Percentiles rank a stretch among this genome's conserved stretches.
Evolutionary conservation across 2,113 vertebrate species (phyloP).

Genomic region (Saccopteryx leptura): DNA sequence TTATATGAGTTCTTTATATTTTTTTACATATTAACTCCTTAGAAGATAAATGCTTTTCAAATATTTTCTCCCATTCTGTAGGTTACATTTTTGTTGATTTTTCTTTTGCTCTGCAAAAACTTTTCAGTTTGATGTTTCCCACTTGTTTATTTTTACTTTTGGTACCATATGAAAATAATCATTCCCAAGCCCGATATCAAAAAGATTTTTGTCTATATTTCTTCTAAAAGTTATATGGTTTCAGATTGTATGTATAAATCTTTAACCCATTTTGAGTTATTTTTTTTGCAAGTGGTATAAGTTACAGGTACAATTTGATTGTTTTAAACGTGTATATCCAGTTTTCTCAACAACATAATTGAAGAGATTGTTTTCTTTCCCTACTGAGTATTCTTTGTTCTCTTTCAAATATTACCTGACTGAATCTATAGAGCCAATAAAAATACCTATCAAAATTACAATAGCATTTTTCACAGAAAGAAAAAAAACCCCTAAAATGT

Average conservation of each 20-base stretch:
- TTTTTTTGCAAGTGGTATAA: no score
- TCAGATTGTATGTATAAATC: no score
- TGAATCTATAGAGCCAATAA: neutral
- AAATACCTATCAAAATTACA: neutral
- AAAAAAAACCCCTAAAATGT: neutral
- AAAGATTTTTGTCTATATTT: no score
- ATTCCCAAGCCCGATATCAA: neutral
- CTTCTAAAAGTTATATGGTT: no score
- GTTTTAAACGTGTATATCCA: no score
- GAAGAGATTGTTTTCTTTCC: neutral
- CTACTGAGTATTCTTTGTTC: no score
- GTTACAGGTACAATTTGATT: no score
- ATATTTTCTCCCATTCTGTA: neutral
- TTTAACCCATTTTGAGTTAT: no score
- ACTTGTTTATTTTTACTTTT: neutral
- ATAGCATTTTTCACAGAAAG: no score
- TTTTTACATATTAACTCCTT: conserved; percentile 7
- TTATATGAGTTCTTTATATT: neutral
- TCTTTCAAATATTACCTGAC: neutral
- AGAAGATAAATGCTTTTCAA: neutral
- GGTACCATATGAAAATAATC: neutral
- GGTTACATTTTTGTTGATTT: neutral
- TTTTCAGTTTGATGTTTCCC: neutral
- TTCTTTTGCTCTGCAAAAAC: neutral
- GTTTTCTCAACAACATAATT: no score